Evolutionary conservation across 2,888 invertebrate species (phyloP).

Genomic region (Anarsia innoxiella): DNA sequence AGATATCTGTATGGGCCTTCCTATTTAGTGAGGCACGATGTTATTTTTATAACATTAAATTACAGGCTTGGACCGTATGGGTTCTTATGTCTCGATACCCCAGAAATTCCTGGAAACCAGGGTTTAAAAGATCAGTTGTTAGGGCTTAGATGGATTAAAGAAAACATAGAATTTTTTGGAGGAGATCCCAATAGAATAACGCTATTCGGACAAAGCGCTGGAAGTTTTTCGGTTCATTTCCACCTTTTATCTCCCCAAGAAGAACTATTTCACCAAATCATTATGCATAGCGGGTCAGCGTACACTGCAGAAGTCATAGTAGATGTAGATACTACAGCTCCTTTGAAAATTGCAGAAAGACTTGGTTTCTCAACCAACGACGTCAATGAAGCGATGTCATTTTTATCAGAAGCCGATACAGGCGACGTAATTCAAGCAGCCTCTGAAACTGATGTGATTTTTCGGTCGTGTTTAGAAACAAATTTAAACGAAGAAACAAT

Average conservation of each 20-base stretch:
- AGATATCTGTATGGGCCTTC: constrained; percentile 30
- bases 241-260: constrained; percentile 34
- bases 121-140: constrained; percentile 44
- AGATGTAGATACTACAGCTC: constrained; percentile 28
- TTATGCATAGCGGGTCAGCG: constrained; percentile 40
- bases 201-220: constrained; percentile 36
- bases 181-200: constrained; percentile 35
- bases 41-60: constrained; percentile 39
- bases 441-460: neutral
- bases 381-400: constrained; percentile 29
- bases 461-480: constrained; percentile 37
- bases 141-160: constrained; percentile 42
- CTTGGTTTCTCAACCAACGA: constrained; percentile 27
- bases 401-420: constrained; percentile 25
- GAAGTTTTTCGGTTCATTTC: constrained; percentile 36
- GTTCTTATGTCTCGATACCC: constrained; percentile 44
- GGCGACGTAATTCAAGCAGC: constrained; percentile 27
- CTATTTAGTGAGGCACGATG: constrained; percentile 36
- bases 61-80: constrained; percentile 44
- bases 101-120: constrained; percentile 41
- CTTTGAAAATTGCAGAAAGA: constrained; percentile 31
- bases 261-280: constrained; percentile 33
- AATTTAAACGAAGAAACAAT: constrained; percentile 35
- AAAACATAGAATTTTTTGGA: constrained; percentile 42
- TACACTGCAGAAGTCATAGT: constrained; percentile 24